Evolutionary conservation across 2,888 invertebrate species (phyloP).

Genomic region (Agrotis puta): DNA sequence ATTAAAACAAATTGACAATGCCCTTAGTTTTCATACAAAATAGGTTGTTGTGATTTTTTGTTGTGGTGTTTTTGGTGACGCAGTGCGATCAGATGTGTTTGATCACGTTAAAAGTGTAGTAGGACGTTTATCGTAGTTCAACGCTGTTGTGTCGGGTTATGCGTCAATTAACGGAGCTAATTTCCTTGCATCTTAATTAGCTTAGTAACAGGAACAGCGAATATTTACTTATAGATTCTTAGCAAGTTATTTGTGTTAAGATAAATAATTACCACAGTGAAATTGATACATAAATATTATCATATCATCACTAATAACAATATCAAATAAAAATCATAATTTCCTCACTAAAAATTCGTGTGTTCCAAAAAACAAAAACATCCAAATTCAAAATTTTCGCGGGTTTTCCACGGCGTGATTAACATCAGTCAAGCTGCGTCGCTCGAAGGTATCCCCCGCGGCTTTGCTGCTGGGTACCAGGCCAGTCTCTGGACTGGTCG

Average conservation of each 20-base stretch:
- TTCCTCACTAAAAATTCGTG: conserved; percentile 18
- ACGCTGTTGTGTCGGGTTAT: conserved; percentile 70
- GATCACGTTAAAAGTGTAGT: conserved; percentile 72
- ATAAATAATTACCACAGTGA: background rate
- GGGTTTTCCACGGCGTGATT: conserved; percentile 55
- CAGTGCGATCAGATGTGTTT: conserved; percentile 83
- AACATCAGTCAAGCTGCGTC: conserved; percentile 85
- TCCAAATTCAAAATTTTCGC: conserved; percentile 46
- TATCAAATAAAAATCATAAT: background rate
- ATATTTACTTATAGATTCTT: background rate
- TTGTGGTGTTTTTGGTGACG: conserved; percentile 68
- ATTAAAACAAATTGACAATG: conserved; percentile 12
- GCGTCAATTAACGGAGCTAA: conserved; percentile 64
- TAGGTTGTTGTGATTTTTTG: conserved; percentile 50
- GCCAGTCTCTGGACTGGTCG: conserved; percentile 88
- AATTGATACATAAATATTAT: background rate
- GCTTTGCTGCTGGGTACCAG: conserved; percentile 91
- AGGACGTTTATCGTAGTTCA: conserved; percentile 73
- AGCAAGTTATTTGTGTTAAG: background rate
- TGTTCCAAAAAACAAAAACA: conserved; percentile 21
- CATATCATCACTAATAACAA: too few relatives aligned
- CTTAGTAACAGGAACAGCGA: conserved; percentile 28
- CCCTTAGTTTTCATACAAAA: conserved; percentile 1
- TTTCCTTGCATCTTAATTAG: conserved; percentile 51
- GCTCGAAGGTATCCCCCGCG: conserved; percentile 88